A percentile compares a stretch with the other conserved stretches of the same genome.
Evolutionary conservation across 1,140 invertebrate genomes (phyloP).

Genomic region (Lethrus apterus): DNA sequence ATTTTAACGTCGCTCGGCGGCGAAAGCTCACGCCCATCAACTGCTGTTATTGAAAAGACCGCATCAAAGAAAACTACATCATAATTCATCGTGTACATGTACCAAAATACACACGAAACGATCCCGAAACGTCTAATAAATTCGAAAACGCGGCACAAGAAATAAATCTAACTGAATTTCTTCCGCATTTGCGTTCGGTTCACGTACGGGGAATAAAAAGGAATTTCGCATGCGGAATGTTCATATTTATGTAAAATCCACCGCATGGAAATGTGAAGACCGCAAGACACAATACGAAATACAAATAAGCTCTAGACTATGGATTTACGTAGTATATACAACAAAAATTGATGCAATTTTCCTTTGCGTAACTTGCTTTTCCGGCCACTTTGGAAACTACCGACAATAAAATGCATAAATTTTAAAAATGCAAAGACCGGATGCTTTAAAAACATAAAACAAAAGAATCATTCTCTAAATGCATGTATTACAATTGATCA

Average conservation of each 20-base stretch:
- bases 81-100: neutral
- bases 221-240: conserved; percentile 14
- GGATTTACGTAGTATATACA: too few relatives aligned
- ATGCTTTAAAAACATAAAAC: too few relatives aligned
- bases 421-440: too few relatives aligned
- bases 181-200: conserved; percentile 16
- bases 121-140: neutral
- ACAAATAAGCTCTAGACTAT: too few relatives aligned
- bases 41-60: neutral
- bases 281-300: conserved; percentile 12
- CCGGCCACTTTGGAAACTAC: too few relatives aligned
- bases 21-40: neutral
- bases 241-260: conserved; percentile 12
- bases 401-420: too few relatives aligned
- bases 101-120: conserved; percentile 7
- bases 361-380: too few relatives aligned
- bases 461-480: too few relatives aligned
- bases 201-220: conserved; percentile 19
- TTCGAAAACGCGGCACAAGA: conserved; percentile 9
- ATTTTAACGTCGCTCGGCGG: neutral
- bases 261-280: conserved; percentile 13
- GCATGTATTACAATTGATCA: too few relatives aligned
- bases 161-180: conserved; percentile 12
- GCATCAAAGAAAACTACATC: neutral
- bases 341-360: too few relatives aligned